These are phyloP conservation scores for Synaphobranchus kaupii DNA, from an alignment of 2,797 vertebrate genomes.

Conservation along the genomic window DNA sequence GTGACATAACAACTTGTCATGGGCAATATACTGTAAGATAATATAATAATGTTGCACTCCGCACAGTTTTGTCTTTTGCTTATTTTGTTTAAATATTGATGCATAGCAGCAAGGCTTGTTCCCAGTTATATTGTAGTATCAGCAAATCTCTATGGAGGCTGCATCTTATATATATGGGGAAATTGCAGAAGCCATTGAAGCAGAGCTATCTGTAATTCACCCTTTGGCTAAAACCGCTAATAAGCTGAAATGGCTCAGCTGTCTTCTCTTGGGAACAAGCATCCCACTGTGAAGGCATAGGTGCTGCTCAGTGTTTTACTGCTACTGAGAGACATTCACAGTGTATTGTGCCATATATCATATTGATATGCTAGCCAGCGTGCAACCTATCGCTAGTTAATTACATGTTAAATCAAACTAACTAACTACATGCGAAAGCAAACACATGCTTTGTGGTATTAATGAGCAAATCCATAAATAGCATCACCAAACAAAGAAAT, in stretches of 20 bases:
- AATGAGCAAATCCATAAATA: not conserved
- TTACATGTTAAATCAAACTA: not conserved
- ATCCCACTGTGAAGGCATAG: not conserved
- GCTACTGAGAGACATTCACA: not conserved
- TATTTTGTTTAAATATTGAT: not conserved
- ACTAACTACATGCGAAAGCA: not conserved
- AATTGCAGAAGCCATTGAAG: not conserved
- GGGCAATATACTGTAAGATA: not conserved
- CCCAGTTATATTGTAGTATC: constrained; percentile 10
- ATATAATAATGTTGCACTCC: not conserved
- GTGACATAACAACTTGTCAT: not conserved
- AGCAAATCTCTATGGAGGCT: constrained; percentile 24
- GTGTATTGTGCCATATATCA: not conserved
- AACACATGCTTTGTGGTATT: not conserved
- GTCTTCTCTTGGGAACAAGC: not conserved
- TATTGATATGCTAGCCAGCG: not conserved
- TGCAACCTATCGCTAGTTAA: no score
- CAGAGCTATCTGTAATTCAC: constrained; percentile 23
- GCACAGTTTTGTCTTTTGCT: not conserved
- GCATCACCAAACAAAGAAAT: not conserved
- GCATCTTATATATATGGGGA: constrained; percentile 1
- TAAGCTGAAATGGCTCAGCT: constrained; percentile 17
- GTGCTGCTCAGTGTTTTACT: not conserved
- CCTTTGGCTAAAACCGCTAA: constrained; percentile 26
- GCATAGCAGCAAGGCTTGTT: constrained; percentile 24